A percentile compares a stretch with the other conserved stretches of the same genome.
Conservation (phyloP, 2,113 vertebrate species). For the Colius striatus region DNA sequence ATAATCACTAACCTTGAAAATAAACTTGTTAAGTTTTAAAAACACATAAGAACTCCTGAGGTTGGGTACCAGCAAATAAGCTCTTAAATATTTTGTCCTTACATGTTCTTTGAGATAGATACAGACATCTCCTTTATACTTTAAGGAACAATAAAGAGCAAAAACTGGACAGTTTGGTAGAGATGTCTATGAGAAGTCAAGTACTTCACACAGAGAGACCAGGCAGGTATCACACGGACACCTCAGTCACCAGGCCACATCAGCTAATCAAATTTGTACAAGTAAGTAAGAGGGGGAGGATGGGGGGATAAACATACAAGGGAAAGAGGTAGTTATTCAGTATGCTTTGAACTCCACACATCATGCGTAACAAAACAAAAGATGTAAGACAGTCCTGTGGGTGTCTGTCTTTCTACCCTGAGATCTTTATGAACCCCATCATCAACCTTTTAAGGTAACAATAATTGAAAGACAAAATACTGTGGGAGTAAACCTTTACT, state of each 20-base stretch:
- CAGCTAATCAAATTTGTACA: not conserved
- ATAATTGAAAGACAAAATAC: constrained; percentile 2
- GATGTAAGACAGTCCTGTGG: not conserved
- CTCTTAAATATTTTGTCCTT: not conserved
- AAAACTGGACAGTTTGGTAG: not conserved
- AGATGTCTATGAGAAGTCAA: not conserved
- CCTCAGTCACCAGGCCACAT: not conserved
- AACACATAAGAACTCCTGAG: not conserved
- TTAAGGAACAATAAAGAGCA: not conserved
- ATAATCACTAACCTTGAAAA: constrained; percentile 40
- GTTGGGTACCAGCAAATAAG: not conserved
- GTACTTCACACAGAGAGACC: not conserved
- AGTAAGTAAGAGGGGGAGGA: not conserved
- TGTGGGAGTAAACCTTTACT: constrained; percentile 1
- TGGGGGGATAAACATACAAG: not conserved
- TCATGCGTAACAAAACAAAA: not conserved
- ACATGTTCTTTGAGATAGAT: rapidly evolving
- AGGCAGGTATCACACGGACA: not conserved
- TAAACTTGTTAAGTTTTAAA: not conserved
- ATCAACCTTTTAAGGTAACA: not conserved
- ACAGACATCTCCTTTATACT: not conserved
- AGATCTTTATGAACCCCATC: not conserved
- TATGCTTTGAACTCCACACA: not conserved
- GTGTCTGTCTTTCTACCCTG: not conserved
- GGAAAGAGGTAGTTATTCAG: not conserved